phyloP scores from a whole-genome alignment of 2,797 vertebrate genomes.

The Vipera ursinii region DNA sequence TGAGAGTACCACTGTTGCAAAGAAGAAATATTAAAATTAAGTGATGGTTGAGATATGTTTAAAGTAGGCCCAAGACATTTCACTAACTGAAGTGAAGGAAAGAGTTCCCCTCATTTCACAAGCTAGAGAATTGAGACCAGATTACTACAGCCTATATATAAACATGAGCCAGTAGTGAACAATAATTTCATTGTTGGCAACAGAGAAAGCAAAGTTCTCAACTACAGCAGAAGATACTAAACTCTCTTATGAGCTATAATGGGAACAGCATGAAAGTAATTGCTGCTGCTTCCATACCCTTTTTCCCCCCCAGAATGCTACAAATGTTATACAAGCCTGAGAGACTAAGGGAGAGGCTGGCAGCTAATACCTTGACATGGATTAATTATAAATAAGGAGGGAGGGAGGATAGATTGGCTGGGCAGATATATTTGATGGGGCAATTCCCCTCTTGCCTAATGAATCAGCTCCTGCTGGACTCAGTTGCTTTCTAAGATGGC shows the following conservation, averaged over 20 bases:
- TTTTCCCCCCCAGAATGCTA: neutral
- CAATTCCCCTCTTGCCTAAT: neutral
- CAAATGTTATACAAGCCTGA: neutral
- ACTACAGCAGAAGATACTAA: neutral
- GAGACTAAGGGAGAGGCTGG: neutral
- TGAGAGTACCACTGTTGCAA: neutral
- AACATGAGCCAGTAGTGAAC: neutral
- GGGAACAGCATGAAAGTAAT: neutral
- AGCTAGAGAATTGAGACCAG: neutral
- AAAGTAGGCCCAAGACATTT: neutral
- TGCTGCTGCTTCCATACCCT: neutral
- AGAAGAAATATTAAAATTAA: neutral
- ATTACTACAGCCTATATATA: neutral
- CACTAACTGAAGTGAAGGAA: neutral
- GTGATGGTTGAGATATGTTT: neutral
- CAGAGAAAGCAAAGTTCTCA: neutral
- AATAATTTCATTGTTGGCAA: neutral
- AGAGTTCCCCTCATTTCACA: neutral
- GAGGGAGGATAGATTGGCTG: neutral
- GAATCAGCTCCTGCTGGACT: neutral
- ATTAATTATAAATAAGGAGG: neutral
- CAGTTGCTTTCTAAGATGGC: neutral
- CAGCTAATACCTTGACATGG: neutral
- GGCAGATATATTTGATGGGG: neutral
- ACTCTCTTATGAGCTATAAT: neutral